Base-by-base conservation (phyloP, 1,140 invertebrate species). In the Lepidurus couesii region DNA sequence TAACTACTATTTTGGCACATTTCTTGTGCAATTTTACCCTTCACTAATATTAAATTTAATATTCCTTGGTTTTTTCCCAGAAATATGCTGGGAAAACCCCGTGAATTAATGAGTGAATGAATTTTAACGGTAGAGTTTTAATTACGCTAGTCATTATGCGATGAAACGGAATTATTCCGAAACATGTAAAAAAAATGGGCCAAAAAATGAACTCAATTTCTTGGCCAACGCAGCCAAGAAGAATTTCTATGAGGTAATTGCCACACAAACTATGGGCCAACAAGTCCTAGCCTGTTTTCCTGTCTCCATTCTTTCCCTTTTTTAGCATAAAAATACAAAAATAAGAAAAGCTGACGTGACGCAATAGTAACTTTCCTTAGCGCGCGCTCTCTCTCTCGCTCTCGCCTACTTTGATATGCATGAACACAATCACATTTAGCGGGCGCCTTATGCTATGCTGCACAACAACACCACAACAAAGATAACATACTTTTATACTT, bases 341-440 rank as follows among this genome's bases (percentile, higher is more conserved):
- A 47, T n/a, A 65, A 65, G 53, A 65, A 13, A 13, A 65, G 53
- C 53, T 65, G 53, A 65, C 21, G 53, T 65, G 53, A 65, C 21
- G 53, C 53, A 13, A 65, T 16, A 21, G 53, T 21, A 65, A 65
- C 53, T 65, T 65, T 65, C 21, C 53, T 21, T 65, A 65, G 53
- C 16, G 6, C 6, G n/a, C 21, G 13, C 21, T 65, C 47, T 65
- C 21, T 21, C 13, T 21, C 13, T n/a, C 53, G 4, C 53, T 65
- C 16, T n/a, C 53, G 53, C 53, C 53, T 65, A 65, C 53, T 65
- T 65, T 65, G 16, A 13, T 65, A 65, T 65, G 53, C 53, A 65
- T 65, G 53, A 65, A 21, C 53, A 65, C 53, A 65, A 65, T 65
- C 53, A 65, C 53, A 65, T 65, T 65, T 65, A 21, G 16, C 21